phyloP scores from a whole-genome alignment of 2,888 invertebrate genomes.

The Chamaedrilus cognettii region DNA sequence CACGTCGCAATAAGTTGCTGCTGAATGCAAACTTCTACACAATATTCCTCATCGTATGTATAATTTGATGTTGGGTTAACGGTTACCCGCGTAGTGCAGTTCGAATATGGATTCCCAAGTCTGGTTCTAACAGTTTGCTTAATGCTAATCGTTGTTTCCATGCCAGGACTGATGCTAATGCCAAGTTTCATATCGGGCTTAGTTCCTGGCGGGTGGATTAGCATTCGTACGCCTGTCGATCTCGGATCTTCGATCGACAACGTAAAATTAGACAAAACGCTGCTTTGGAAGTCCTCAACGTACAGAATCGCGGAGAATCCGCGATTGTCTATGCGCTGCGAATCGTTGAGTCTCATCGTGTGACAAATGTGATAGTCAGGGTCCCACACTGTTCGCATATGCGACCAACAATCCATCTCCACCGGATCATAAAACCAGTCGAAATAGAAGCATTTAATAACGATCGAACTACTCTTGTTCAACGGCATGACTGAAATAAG shows the following conservation, averaged over 20 bases:
- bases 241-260: neutral
- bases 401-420: neutral
- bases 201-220: conserved; percentile 3
- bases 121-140: neutral
- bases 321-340: neutral
- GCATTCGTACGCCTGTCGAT: neutral
- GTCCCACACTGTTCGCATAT: neutral
- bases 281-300: neutral
- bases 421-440: neutral
- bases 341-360: neutral
- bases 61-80: neutral
- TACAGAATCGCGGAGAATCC: conserved; percentile 1
- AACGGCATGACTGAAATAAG: no score
- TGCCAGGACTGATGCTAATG: neutral
- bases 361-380: neutral
- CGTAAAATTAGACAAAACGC: neutral
- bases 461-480: no score
- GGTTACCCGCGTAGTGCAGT: neutral
- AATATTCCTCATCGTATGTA: neutral
- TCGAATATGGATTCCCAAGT: conserved; percentile 3
- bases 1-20: conserved; percentile 4
- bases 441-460: neutral
- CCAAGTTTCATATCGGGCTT: neutral
- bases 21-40: conserved; percentile 5
- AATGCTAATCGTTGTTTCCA: neutral